Evolutionary conservation across 2,888 invertebrate species (phyloP), one percentile per base, ranked within the genome.

Genomic region (Pollenia angustigena): DNA sequence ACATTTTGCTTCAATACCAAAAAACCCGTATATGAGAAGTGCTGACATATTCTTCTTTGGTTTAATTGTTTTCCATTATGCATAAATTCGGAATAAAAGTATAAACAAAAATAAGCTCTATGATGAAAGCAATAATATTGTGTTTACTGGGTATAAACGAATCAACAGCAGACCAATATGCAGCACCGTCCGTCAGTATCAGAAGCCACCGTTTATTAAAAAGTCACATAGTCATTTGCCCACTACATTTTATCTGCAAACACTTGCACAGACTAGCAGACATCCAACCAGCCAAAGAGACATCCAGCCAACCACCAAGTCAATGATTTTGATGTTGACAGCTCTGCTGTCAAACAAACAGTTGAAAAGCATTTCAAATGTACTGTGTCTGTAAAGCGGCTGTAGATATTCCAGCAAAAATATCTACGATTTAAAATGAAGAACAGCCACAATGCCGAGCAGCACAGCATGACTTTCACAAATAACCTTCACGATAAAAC

Each of bases 381-480:
- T 68, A 81, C 60, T 78, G 54, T 54, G 58, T 71, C 69, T 71
- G 54, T 76, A 32, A 58, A 64, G 69, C 74, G 50, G 62, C 54
- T 69, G 54, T 32, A 72, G n/a, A 46, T 58, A 71, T 69, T 58
- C n/a, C 60, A 72, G n/a, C 44, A 42, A 42, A 50, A 18, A 23
- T 32, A 32, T 32, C 42, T 79, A 79, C 11, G 18, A 52, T 23
- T 79, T 69, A 52, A 60, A 79, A 79, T 78, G 64, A 78, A 83
- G 81, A 81, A 81, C 56, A 64, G 56, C 56, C 56, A 56, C 52
- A 58, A 74, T 42, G 16, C 64, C 64, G 72, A 82, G 74, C 78
- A 74, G 44, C 86, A 79, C 83, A 86, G 86, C 86, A 86, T 86
- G 86, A 86, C 86, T 86, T 86, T 86, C 83, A 86, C 86, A 86